Conservation (phyloP, 1,140 invertebrate species). For the Drosophila nigrodunni region DNA sequence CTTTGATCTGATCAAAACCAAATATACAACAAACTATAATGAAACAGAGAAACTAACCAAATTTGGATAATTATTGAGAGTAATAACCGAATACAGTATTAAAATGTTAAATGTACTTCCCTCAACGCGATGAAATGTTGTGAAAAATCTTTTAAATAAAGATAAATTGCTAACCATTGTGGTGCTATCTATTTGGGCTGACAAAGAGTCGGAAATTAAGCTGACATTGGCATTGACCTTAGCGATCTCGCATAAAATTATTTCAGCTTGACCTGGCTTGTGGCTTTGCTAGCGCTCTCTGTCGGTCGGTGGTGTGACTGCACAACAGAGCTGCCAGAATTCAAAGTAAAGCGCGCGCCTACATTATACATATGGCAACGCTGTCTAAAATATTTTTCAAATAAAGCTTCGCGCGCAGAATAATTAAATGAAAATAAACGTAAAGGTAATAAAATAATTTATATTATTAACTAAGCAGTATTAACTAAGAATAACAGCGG, state of each 20-base stretch:
- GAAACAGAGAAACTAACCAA: slow-evolving; percentile 3
- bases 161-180: slow-evolving; percentile 23
- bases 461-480: too few relatives aligned
- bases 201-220: not conserved
- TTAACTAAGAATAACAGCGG: too few relatives aligned
- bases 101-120: slow-evolving; percentile 47
- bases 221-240: slow-evolving; percentile 32
- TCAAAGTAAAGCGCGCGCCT: not conserved
- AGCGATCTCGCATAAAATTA: slow-evolving; percentile 9
- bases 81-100: slow-evolving; percentile 31
- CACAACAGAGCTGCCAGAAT: not conserved
- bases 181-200: not conserved
- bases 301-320: not conserved
- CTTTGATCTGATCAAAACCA: slow-evolving; percentile 61
- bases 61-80: slow-evolving; percentile 22
- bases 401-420: not conserved
- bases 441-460: too few relatives aligned
- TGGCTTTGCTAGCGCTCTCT: slow-evolving; percentile 17
- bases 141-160: slow-evolving; percentile 51
- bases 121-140: slow-evolving; percentile 57
- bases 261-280: slow-evolving; percentile 7
- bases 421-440: too few relatives aligned
- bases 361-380: slow-evolving; percentile 20
- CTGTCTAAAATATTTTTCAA: slow-evolving; percentile 20
- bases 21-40: slow-evolving; percentile 21